Evolutionary conservation across 2,888 invertebrate species (phyloP).

Genomic region (Tholera decimalis): DNA sequence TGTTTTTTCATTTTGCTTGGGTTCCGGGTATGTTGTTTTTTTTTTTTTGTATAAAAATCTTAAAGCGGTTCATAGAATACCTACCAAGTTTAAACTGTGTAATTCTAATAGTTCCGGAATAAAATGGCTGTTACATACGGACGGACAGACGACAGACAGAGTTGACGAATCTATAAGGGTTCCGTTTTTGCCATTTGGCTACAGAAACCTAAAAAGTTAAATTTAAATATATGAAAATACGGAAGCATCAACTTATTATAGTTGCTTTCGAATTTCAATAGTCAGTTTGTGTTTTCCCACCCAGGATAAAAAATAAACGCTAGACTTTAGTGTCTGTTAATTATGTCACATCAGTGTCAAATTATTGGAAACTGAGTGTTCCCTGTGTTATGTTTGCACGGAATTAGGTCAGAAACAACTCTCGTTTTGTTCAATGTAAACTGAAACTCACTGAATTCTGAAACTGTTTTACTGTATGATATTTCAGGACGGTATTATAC

Average conservation of each 20-base stretch:
- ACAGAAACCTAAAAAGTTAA: not conserved
- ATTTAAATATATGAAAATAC: not conserved
- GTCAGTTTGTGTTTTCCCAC: constrained; percentile 11
- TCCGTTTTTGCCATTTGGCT: no score
- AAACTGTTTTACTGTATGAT: constrained; percentile 10
- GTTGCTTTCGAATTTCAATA: constrained; percentile 5
- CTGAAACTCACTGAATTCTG: constrained; percentile 17
- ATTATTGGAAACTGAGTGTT: constrained; percentile 30
- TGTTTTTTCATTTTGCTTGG: no score
- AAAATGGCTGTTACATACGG: no score
- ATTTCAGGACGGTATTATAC: constrained; percentile 16
- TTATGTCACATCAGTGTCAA: constrained; percentile 47
- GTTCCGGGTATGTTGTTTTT: no score
- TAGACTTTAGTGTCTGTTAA: constrained; percentile 31
- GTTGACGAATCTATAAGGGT: no score
- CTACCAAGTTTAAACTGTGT: no score
- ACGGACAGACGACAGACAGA: no score
- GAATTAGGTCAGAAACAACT: constrained; percentile 11
- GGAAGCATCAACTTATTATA: not conserved
- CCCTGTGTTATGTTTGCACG: constrained; percentile 11
- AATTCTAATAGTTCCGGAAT: no score
- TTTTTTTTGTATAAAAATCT: no score
- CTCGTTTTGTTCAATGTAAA: constrained; percentile 24
- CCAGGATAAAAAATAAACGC: no score
- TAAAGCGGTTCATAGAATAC: no score